phyloP scores from a whole-genome alignment of 2,113 vertebrate genomes.

The Nipponia nippon region DNA sequence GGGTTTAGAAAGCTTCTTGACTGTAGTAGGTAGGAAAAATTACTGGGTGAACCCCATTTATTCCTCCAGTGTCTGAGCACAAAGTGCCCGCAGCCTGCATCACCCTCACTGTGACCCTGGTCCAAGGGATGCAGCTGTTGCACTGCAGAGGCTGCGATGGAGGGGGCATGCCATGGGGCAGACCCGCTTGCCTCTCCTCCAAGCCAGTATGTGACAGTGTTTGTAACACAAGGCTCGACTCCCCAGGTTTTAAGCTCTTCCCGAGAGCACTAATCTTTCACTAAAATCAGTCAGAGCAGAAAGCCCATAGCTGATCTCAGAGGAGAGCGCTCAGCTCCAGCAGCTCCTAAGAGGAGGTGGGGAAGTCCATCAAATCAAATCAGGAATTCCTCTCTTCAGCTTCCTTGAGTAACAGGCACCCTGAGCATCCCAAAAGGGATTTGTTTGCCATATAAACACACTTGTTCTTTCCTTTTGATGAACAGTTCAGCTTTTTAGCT shows the following conservation, averaged over 20 bases:
- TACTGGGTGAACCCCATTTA: neutral
- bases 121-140: neutral
- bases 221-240: neutral
- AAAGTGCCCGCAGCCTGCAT: neutral
- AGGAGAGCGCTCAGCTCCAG: neutral
- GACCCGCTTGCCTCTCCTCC: neutral
- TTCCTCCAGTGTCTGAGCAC: neutral
- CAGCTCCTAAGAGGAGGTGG: neutral
- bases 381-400: neutral
- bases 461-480: neutral
- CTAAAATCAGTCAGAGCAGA: neutral
- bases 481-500: neutral
- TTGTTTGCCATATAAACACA: neutral
- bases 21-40: neutral
- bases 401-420: neutral
- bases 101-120: neutral
- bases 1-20: neutral
- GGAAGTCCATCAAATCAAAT: neutral
- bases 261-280: neutral
- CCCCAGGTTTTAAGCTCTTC: neutral
- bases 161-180: fast-evolving
- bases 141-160: neutral
- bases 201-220: neutral
- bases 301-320: neutral
- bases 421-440: neutral